Base-by-base conservation (phyloP, 1,140 invertebrate species). In the Microplitis demolitor region DNA sequence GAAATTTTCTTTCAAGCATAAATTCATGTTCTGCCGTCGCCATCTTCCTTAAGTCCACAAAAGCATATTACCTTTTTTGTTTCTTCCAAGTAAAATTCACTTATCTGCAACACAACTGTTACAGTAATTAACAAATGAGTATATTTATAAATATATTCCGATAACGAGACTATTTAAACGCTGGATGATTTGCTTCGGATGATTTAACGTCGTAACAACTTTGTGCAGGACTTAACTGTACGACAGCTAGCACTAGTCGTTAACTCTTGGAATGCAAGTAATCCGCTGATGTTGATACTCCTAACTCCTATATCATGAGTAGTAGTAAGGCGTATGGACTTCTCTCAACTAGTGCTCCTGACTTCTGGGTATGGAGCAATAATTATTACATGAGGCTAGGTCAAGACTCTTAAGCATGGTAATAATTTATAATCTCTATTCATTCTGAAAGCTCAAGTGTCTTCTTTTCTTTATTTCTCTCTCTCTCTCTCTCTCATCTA, bases 371-470 rank as follows among this genome's bases (percentile, higher is more conserved):
- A 63, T n/a, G 6, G 14, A 35, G 35, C 13, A 63, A 37, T 35
- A 63, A 63, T 16, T 33, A 63, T 37, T 63, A 63, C 31, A 33
- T 37, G 34, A 37, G 61, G 33, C 58, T 60, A 60, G 58, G 58
- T 60, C 58, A 60, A 60, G 58, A 60, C 58, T 24, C 31, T 60
- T 13, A 60, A 5, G 74, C 35, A 76, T 51, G 69, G 74, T 70
- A 69, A 79, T 78, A 77, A 79, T 79, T 79, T 77, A 79, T 66
- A 77, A 76, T 76, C 77, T 77, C 73, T 74, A 78, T 78, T 78
- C 75, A 78, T 78, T 69, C 75, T 64, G 63, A 66, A 54, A 13
- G 66, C 73, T 61, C 70, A 56, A 39, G 34, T 64, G 39, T 72
- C 63, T 51, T 50, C 33, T 8, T 11, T 45, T 45, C 39, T 45